phyloP scores from a whole-genome alignment of 2,888 invertebrate genomes.

The Actias luna region DNA sequence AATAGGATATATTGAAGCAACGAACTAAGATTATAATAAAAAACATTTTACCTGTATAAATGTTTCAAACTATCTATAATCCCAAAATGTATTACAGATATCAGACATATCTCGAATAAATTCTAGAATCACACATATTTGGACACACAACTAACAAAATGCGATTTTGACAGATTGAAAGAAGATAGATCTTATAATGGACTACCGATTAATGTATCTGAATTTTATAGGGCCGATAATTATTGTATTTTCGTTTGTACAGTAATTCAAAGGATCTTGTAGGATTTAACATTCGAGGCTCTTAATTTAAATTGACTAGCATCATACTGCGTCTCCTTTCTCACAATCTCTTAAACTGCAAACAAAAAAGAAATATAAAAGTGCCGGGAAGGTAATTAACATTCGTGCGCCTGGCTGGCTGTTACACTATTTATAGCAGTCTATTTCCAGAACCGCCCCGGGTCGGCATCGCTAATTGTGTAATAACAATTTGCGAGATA shows the following conservation, averaged over 20 bases:
- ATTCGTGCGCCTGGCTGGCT: conserved; percentile 22
- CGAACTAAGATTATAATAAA: no score
- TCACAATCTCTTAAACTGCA: conserved; percentile 5
- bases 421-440: conserved; percentile 27
- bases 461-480: conserved; percentile 6
- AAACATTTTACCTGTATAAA: no score
- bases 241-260: no score
- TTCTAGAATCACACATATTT: no score
- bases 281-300: background rate
- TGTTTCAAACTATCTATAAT: no score
- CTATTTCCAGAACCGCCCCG: conserved; percentile 26
- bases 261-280: background rate
- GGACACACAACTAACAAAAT: no score
- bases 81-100: no score
- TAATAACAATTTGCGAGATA: conserved; percentile 3
- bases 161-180: no score
- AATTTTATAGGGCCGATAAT: no score
- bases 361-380: conserved; percentile 33
- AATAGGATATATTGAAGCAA: no score
- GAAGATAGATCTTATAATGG: no score
- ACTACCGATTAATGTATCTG: background rate
- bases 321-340: background rate
- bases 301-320: background rate
- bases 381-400: conserved; percentile 30
- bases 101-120: no score